A percentile compares a stretch with the other conserved stretches of the same genome.
phyloP scores from a whole-genome alignment of 2,888 invertebrate genomes.

The Timema podura region DNA sequence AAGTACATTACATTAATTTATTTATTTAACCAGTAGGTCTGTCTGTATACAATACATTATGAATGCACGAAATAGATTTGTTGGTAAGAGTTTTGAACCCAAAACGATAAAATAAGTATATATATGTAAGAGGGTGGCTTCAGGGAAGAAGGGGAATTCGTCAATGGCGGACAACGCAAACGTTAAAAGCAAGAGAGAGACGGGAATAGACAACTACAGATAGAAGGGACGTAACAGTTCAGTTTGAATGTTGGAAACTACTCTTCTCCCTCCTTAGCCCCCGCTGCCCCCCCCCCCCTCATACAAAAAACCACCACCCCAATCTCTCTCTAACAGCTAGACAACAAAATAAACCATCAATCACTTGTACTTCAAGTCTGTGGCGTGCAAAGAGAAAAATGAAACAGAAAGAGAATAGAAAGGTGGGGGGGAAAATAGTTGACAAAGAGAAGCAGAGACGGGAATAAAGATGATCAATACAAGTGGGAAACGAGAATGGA shows the following conservation, averaged over 20 bases:
- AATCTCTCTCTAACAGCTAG: conserved; percentile 37
- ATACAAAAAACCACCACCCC: conserved; percentile 19
- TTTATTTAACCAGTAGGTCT: too few relatives aligned
- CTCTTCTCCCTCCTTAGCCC: conserved; percentile 15
- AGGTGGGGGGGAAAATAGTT: background rate
- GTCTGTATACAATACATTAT: too few relatives aligned
- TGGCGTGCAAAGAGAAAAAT: conserved; percentile 40
- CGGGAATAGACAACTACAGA: conserved; percentile 17
- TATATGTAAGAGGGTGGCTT: background rate
- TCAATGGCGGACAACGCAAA: conserved; percentile 14
- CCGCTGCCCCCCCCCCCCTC: conserved; percentile 18
- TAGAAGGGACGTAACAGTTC: conserved; percentile 15
- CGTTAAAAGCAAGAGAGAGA: conserved; percentile 19
- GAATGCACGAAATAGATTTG: too few relatives aligned
- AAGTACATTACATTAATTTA: too few relatives aligned
- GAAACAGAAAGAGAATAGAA: conserved; percentile 50
- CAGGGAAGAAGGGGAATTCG: background rate
- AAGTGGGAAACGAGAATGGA: background rate
- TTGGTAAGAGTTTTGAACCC: too few relatives aligned
- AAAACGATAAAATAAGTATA: too few relatives aligned
- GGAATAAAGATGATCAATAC: conserved; percentile 2
- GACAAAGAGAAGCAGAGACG: background rate
- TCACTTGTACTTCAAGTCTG: conserved; percentile 39
- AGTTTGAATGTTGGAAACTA: conserved; percentile 15
- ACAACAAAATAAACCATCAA: conserved; percentile 49